Evolutionary conservation across 2,113 vertebrate genomes (phyloP), one percentile per base, ranked within the genome.

Genomic region (Loxodonta africana): DNA sequence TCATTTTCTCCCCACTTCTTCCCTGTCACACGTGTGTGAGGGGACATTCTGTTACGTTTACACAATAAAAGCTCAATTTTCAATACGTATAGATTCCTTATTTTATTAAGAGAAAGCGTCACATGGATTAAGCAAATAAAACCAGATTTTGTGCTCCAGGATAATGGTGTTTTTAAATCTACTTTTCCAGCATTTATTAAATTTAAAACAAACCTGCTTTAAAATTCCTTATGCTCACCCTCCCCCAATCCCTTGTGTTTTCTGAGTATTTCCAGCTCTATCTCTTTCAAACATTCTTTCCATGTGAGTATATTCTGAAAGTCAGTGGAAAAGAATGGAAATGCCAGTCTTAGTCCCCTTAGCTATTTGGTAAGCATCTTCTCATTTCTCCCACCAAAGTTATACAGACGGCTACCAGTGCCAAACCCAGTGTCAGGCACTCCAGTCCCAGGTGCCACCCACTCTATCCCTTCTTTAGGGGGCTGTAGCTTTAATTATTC

Each of bases 71-170:
- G 12, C 48, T 93, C 60, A 10, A 28, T 83, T 91, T 93, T 60
- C 80, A 69, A 76, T 48, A 20, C 90, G 57, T 76, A 63, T 78
- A 90, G 83, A 74, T 74, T 65, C 80, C 48, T 96, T 44, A 46
- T 81, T 96, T 96, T 83, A 94, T 71, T 83, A 44, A 95, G 51
- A 44, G 87, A 41, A 97, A 95, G 67, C 60, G 73, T 83, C 63
- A 88, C 93, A 71, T 78, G 91, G 33, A 25, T 60, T 85, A 73
- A 18, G 17, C 94, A 97, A 98, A 91, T 95, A 81, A 97, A 97
- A 90, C 83, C 95, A 97, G 92, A 95, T 95, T 96, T 90, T 84
- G 87, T 74, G 87, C 83, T 93, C 84, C 73, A 87, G 87, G 81
- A 90, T 89, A 46, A 60, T 80, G 57, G 28, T 63, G n/a, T 93